A percentile compares a stretch with the other conserved stretches of the same genome.
Evolutionary conservation across 1,140 invertebrate genomes (phyloP).

Genomic region (Euglossa dilemma): DNA sequence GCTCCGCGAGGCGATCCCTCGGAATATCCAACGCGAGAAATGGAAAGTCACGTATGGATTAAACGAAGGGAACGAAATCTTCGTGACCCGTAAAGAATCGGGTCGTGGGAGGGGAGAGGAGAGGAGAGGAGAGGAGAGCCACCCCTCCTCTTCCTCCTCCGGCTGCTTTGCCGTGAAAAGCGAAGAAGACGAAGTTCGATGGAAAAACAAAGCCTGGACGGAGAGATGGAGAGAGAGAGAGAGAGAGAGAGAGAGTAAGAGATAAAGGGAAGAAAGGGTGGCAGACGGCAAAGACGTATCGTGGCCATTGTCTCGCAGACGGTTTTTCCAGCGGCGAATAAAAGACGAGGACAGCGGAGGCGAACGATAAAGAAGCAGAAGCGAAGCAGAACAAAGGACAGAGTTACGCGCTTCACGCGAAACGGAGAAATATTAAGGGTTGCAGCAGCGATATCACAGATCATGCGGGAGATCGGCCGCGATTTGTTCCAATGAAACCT

Average conservation of each 20-base stretch:
- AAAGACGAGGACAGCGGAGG: background rate
- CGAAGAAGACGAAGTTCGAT: background rate
- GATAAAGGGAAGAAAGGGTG: no score
- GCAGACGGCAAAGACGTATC: conserved; percentile 29
- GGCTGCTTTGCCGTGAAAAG: background rate
- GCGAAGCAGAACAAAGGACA: background rate
- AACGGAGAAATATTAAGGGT: conserved; percentile 57
- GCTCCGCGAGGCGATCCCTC: background rate
- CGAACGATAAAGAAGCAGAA: conserved; percentile 4
- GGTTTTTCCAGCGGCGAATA: conserved; percentile 10
- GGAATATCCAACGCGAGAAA: background rate
- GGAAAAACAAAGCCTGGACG: background rate
- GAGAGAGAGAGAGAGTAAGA: background rate
- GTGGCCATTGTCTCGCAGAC: conserved; percentile 32
- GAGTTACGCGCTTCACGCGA: conserved; percentile 14
- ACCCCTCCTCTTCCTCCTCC: no score
- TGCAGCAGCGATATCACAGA: conserved; percentile 50
- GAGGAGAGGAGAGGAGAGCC: background rate
- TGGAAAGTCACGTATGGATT: background rate
- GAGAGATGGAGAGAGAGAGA: background rate
- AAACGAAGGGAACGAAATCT: background rate
- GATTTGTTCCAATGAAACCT: conserved; percentile 51
- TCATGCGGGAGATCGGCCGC: conserved; percentile 33
- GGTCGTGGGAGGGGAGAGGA: background rate
- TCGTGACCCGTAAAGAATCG: conserved; percentile 22